Evolutionary conservation across 1,140 invertebrate species (phyloP).

Genomic region (Galleria mellonella): DNA sequence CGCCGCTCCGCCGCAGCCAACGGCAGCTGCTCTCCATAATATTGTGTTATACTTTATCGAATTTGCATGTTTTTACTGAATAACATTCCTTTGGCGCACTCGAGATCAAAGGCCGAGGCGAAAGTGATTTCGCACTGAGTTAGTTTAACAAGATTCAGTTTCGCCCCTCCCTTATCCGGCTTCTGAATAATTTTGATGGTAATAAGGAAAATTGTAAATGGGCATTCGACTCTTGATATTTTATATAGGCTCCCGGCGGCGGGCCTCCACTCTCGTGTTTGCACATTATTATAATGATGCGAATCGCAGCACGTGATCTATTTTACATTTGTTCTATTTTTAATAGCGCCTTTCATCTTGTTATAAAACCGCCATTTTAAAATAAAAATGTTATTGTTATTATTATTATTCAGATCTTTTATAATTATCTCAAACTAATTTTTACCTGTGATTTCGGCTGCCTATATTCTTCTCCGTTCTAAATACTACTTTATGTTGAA

Average conservation of each 20-base stretch:
- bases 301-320: conserved; percentile 13
- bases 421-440: no score
- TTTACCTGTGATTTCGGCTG: no score
- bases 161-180: conserved; percentile 44
- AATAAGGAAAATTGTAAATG: conserved; percentile 72
- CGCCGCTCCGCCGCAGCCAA: conserved; percentile 17
- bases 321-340: background rate
- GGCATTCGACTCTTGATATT: conserved; percentile 56
- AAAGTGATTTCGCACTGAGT: conserved; percentile 73
- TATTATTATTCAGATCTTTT: no score
- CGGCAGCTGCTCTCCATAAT: conserved; percentile 54
- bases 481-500: no score
- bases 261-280: conserved; percentile 5
- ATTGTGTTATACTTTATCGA: conserved; percentile 74
- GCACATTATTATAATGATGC: conserved; percentile 22
- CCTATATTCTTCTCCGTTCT: no score
- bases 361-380: background rate
- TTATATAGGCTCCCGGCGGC: conserved; percentile 21
- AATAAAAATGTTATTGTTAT: no score
- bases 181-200: conserved; percentile 67
- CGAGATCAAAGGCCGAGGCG: conserved; percentile 67
- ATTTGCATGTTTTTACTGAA: conserved; percentile 75
- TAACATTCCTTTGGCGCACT: conserved; percentile 69
- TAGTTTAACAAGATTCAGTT: conserved; percentile 69
- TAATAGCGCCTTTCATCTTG: no score